phyloP scores from a whole-genome alignment of 2,113 vertebrate genomes.

The Choloepus hoffmanni region DNA sequence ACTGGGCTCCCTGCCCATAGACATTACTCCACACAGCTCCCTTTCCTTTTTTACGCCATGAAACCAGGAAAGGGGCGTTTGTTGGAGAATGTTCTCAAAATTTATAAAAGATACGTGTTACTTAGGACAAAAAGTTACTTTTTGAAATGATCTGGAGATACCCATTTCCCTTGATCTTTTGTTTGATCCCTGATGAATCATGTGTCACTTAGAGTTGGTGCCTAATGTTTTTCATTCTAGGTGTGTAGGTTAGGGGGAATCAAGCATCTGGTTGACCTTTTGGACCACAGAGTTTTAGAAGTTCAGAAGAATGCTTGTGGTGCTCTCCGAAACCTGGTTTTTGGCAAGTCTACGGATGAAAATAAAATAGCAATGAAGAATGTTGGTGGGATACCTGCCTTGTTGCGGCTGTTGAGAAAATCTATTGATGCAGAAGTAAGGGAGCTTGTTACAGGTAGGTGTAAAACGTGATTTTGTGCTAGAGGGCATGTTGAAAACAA shows the following conservation, averaged over 20 bases:
- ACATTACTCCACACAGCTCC: not conserved
- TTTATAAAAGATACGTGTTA: not conserved
- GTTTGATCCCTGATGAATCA: not conserved
- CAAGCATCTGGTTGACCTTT: constrained; percentile 96
- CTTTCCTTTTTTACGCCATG: not conserved
- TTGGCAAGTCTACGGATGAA: constrained; percentile 96
- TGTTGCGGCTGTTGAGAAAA: constrained; percentile 95
- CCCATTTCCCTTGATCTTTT: not conserved
- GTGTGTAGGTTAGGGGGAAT: constrained; percentile 96
- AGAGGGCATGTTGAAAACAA: not conserved
- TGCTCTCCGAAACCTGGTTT: constrained; percentile 96
- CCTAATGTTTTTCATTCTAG: constrained; percentile 83
- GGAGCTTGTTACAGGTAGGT: constrained; percentile 96
- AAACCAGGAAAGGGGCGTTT: not conserved
- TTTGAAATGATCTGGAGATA: constrained; percentile 4
- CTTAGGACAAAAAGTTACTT: not conserved
- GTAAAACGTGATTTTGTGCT: not conserved
- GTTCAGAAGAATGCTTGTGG: constrained; percentile 98
- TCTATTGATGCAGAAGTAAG: constrained; percentile 95
- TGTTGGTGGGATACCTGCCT: constrained; percentile 95
- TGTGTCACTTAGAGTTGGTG: constrained; percentile 39
- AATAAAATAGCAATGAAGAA: constrained; percentile 98
- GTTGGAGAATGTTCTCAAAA: not conserved
- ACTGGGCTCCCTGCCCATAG: not conserved
- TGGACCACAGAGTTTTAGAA: constrained; percentile 96